Base-by-base conservation (phyloP, 1,140 invertebrate species). In the Calliopsis andreniformis region DNA sequence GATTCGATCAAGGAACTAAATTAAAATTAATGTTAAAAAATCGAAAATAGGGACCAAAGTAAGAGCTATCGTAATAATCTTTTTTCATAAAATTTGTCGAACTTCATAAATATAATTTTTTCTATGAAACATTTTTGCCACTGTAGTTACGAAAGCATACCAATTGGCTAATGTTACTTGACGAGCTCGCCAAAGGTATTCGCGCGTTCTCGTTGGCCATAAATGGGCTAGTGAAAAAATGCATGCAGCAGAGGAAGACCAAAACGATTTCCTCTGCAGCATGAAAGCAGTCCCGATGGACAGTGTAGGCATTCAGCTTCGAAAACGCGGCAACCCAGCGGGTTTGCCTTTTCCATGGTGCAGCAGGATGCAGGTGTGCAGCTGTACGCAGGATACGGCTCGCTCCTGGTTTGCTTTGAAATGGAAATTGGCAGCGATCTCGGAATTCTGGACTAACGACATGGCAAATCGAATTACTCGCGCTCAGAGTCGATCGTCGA, bases 401-500 rank as follows among this genome's bases (percentile, higher is more conserved):
- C 39, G 67, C 30, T 62, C 51, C 56, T 58, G 58, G 58, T 84
- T 64, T 25, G 69, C 81, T 85, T 85, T 84, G 81, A 84, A 68
- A 84, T 84, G 81, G 61, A 85, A 85, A 84, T 83, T 80, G 73
- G 47, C 68, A 77, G 64, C 72, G 78, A 77, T 83, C 82, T 80
- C 63, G 72, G 58, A 72, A 80, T 83, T 80, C 78, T 80, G n/a
- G 59, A 83, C 68, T 80, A 80, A 80, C 81, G 81, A 83, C 81
- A 84, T 58, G 62, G 55, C 47, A 84, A 84, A 84, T 83, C 81
- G 73, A 83, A 84, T 84, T 83, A 83, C 61, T 68, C 14, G 63
- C 72, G 61, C 39, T 63, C 66, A 28, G 32, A 67, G 68, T 67
- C 70, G 82, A 83, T 83, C 76, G 63, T 69, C 49, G 69, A 35